Conservation (phyloP, 2,113 vertebrate genomes). For the Cochlearius cochlearius region DNA sequence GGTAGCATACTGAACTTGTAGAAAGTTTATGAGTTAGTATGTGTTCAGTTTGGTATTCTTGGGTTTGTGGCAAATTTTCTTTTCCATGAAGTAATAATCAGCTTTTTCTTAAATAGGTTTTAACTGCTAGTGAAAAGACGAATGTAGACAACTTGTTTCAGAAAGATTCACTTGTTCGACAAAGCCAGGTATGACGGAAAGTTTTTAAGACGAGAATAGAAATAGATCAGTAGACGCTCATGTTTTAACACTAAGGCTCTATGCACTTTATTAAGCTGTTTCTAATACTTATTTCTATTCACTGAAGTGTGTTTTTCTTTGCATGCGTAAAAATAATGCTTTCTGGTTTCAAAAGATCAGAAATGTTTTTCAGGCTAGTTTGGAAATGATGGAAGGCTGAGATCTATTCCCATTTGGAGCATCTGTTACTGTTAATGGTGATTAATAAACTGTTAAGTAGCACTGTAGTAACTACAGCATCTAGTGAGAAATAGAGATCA, state of each 20-base stretch:
- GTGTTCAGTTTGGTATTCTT: not conserved
- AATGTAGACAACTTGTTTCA: conserved; percentile 91
- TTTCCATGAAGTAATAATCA: not conserved
- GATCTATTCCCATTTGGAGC: not conserved
- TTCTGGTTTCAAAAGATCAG: not conserved
- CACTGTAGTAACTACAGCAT: not conserved
- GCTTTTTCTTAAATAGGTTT: conserved; percentile 71
- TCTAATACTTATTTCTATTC: not conserved
- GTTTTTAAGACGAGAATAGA: not conserved
- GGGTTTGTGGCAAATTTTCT: not conserved
- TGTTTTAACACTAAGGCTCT: not conserved
- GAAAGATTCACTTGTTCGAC: conserved; percentile 87
- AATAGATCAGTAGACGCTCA: not conserved
- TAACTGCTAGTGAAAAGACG: conserved; percentile 88
- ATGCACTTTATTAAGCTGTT: not conserved
- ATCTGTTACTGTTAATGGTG: not conserved
- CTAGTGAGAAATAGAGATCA: not conserved
- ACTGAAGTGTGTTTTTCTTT: not conserved
- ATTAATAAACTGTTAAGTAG: not conserved
- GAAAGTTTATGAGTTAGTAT: not conserved
- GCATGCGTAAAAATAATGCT: not conserved
- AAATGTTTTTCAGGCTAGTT: not conserved
- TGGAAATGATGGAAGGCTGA: not conserved
- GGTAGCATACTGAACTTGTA: not conserved
- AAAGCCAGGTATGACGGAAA: conserved; percentile 86